A percentile compares a stretch with the other conserved stretches of the same genome.
phyloP scores from a whole-genome alignment of 2,888 invertebrate species.

The Spicauda simplicius region DNA sequence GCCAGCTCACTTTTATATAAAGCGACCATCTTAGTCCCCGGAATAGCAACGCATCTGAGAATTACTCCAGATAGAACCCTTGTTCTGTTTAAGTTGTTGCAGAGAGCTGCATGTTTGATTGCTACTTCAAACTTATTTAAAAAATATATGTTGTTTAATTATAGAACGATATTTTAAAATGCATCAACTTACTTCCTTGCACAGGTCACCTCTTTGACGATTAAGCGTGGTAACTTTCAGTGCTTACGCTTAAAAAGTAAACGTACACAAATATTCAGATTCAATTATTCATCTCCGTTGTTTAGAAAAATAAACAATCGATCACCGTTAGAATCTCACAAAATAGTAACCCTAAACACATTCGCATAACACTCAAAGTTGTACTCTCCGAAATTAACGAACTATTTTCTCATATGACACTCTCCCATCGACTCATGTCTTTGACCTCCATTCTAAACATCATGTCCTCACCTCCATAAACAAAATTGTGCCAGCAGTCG shows the following conservation, averaged over 20 bases:
- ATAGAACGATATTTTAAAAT: too few species aligned
- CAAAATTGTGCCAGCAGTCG: constrained; percentile 40
- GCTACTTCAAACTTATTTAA: too few species aligned
- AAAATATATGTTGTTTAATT: too few species aligned
- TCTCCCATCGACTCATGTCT: constrained; percentile 55
- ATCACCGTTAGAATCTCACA: constrained; percentile 1
- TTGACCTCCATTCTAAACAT: constrained; percentile 73
- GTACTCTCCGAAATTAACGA: constrained; percentile 31
- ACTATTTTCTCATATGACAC: constrained; percentile 52
- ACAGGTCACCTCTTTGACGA: too few species aligned
- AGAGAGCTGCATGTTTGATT: too few species aligned
- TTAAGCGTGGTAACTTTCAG: too few species aligned
- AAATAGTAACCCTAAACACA: constrained; percentile 17
- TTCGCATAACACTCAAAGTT: constrained; percentile 23
- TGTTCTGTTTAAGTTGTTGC: too few species aligned
- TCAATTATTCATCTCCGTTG: constrained; percentile 27
- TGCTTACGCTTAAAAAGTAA: neutral
- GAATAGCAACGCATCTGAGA: too few species aligned
- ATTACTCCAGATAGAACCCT: too few species aligned
- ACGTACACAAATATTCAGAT: constrained; percentile 10
- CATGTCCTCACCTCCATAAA: constrained; percentile 56
- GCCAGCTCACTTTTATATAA: too few species aligned
- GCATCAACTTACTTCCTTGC: too few species aligned
- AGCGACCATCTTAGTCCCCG: too few species aligned
- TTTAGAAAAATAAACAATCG: constrained; percentile 29